A percentile compares a stretch with the other conserved stretches of the same genome.
These are phyloP conservation scores for Rhodinocichla rosea DNA, from an alignment of 2,113 vertebrate species.

Conservation along the genomic window DNA sequence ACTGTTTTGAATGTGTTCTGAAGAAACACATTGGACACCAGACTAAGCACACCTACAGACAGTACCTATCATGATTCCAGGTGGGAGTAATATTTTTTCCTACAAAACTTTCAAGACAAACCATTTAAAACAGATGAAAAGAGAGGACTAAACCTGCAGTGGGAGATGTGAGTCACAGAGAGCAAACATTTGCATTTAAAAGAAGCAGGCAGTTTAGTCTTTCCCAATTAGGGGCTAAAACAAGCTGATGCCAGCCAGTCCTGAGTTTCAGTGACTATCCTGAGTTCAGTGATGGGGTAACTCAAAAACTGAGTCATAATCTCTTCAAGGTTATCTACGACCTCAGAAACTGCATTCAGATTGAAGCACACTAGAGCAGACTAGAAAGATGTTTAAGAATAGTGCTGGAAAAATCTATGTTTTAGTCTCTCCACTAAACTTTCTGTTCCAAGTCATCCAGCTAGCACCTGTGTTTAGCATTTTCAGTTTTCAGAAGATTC, in stretches of 20 bases:
- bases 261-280: neutral
- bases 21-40: neutral
- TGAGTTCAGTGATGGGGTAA: neutral
- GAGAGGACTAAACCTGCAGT: neutral
- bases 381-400: neutral
- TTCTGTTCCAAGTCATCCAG: neutral
- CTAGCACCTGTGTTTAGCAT: neutral
- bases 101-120: neutral
- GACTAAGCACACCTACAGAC: neutral
- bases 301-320: neutral
- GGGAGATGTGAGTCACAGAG: conserved; percentile 24
- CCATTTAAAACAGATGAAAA: conserved; percentile 36
- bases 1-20: neutral
- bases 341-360: neutral
- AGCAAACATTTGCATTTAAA: conserved; percentile 51
- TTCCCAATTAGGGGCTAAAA: neutral
- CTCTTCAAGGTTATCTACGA: neutral
- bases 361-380: neutral
- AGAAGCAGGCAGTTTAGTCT: neutral
- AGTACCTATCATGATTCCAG: neutral
- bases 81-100: neutral
- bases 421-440: neutral
- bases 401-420: neutral
- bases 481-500: neutral
- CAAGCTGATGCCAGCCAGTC: neutral